phyloP scores from a whole-genome alignment of 2,113 vertebrate genomes.

The Stictonetta naevosa region DNA sequence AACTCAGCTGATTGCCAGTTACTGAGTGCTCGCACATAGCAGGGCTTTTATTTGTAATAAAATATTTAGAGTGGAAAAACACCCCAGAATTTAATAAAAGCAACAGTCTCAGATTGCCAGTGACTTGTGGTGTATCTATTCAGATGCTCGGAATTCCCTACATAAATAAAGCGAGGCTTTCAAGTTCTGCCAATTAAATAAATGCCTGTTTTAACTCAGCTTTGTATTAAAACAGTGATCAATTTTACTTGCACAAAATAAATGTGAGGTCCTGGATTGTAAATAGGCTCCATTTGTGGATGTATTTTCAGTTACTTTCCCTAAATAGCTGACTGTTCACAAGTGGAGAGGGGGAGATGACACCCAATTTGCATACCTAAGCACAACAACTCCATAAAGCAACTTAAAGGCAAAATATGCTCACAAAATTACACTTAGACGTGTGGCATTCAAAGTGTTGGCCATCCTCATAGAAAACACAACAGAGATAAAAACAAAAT shows the following conservation, averaged over 20 bases:
- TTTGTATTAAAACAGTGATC: constrained; percentile 41
- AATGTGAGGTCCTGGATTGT: constrained; percentile 33
- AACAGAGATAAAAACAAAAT: background rate
- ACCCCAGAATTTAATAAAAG: constrained; percentile 63
- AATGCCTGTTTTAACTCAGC: constrained; percentile 24
- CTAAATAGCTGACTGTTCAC: constrained; percentile 27
- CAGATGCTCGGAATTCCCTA: constrained; percentile 52
- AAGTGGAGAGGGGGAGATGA: background rate
- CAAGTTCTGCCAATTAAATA: constrained; percentile 46
- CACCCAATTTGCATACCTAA: background rate
- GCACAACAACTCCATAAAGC: background rate
- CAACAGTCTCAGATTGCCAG: constrained; percentile 48
- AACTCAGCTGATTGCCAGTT: constrained; percentile 44
- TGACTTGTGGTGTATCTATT: constrained; percentile 49
- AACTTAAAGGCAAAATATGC: background rate
- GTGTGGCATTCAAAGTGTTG: background rate
- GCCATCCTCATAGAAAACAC: background rate
- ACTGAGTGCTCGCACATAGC: constrained; percentile 35
- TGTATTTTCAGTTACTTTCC: constrained; percentile 6
- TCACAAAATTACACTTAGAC: background rate
- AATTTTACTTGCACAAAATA: constrained; percentile 37
- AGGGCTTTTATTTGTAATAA: constrained; percentile 60
- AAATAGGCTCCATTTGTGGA: constrained; percentile 3
- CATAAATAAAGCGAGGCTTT: constrained; percentile 49
- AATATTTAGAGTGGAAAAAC: constrained; percentile 68